Conservation (phyloP, 2,797 vertebrate genomes). For the Neopelma chrysocephalum region DNA sequence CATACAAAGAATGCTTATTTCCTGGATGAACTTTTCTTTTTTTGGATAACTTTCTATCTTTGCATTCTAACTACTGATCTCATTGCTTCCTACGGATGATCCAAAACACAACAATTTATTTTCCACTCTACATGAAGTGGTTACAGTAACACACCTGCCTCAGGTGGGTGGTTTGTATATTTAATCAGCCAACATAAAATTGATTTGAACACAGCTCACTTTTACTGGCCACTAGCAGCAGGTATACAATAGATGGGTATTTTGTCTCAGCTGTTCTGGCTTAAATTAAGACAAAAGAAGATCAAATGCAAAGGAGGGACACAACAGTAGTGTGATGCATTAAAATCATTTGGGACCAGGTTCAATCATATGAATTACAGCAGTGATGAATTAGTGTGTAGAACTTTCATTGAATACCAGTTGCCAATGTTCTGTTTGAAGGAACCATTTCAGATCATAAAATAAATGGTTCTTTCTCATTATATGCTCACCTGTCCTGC, state of each 20-base stretch:
- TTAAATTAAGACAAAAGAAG: conserved; percentile 34
- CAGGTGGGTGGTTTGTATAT: conserved; percentile 25
- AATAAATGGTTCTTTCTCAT: not conserved
- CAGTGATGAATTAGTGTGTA: not conserved
- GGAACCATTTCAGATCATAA: not conserved
- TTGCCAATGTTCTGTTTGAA: not conserved
- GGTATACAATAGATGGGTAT: not conserved
- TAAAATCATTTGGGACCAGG: not conserved
- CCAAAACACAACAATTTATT: conserved; percentile 25
- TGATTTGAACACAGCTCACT: conserved; percentile 32
- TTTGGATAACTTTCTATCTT: conserved; percentile 27
- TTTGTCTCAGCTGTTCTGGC: conserved; percentile 1
- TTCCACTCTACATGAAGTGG: not conserved
- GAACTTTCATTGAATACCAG: not conserved
- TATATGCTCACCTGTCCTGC: not conserved
- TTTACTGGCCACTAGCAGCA: not conserved
- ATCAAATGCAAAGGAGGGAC: conserved; percentile 18
- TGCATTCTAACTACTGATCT: conserved; percentile 3
- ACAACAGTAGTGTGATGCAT: not conserved
- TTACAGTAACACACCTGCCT: not conserved
- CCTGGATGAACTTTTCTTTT: not conserved
- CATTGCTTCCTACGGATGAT: conserved; percentile 13
- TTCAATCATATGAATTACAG: not conserved
- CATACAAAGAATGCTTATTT: not conserved
- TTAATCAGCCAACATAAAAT: conserved; percentile 59